Evolutionary conservation across 2,888 invertebrate species (phyloP).

Genomic region (Lithophane leautieri): DNA sequence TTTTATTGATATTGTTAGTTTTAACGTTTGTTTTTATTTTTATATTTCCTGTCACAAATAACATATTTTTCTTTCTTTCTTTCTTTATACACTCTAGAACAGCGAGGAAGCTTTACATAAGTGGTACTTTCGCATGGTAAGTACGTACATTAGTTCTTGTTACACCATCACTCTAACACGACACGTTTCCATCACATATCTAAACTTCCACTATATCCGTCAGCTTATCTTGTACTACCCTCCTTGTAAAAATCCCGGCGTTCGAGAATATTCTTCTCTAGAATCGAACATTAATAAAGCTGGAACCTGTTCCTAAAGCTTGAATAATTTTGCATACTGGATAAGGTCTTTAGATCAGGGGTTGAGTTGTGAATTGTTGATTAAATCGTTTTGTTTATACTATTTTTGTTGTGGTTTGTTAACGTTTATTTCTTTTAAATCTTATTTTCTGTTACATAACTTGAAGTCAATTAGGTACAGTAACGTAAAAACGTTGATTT

Average conservation of each 20-base stretch:
- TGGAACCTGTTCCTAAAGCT: constrained; percentile 52
- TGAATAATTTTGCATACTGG: constrained; percentile 70
- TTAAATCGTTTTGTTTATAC: constrained; percentile 35
- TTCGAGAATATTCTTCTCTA: constrained; percentile 54
- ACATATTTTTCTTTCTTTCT: too few relatives aligned
- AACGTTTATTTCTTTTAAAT: constrained; percentile 20
- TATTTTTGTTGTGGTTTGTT: constrained; percentile 15
- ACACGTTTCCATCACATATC: constrained; percentile 63
- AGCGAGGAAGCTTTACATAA: background rate
- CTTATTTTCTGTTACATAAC: background rate
- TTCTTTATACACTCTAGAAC: background rate
- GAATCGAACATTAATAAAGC: constrained; percentile 69
- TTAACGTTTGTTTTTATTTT: too few relatives aligned
- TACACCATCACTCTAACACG: constrained; percentile 4
- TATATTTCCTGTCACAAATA: too few relatives aligned
- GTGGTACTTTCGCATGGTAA: background rate
- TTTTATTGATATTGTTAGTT: too few relatives aligned
- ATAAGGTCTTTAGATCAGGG: constrained; percentile 19
- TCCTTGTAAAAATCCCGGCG: constrained; percentile 46
- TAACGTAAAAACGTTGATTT: background rate
- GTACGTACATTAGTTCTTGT: background rate
- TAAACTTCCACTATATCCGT: constrained; percentile 54
- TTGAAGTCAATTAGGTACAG: background rate
- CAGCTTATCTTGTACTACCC: constrained; percentile 57
- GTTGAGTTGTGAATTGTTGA: constrained; percentile 29